phyloP scores from a whole-genome alignment of 1,140 invertebrate species.

The Trachymyrmex cornetzi region DNA sequence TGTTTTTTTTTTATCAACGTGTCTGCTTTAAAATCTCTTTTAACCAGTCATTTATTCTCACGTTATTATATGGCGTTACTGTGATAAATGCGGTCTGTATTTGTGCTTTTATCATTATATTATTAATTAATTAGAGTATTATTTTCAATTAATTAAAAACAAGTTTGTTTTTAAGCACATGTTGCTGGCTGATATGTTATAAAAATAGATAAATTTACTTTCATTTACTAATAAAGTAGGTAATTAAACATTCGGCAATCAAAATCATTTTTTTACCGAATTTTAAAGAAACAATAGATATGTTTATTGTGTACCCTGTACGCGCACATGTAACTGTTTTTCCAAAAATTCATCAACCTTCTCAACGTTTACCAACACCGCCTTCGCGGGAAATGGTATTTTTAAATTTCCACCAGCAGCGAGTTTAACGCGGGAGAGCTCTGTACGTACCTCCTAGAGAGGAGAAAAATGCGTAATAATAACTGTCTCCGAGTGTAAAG shows the following conservation, averaged over 20 bases:
- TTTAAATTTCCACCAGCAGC: constrained; percentile 54
- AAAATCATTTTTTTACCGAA: neutral
- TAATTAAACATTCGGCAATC: neutral
- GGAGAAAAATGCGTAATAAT: constrained; percentile 22
- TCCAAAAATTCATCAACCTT: constrained; percentile 3
- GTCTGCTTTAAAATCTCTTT: neutral
- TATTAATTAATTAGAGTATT: neutral
- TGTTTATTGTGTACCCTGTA: neutral
- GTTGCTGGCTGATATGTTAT: neutral
- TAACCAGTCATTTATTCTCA: neutral
- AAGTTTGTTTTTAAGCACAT: neutral
- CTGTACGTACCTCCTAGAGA: constrained; percentile 11
- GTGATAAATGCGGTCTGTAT: neutral
- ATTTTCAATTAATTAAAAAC: constrained; percentile 1
- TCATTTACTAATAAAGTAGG: neutral
- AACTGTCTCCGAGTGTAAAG: constrained; percentile 53
- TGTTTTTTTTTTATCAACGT: neutral
- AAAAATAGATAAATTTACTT: neutral
- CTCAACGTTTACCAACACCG: neutral
- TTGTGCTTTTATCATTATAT: neutral
- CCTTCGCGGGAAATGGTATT: constrained; percentile 48
- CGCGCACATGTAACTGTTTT: neutral
- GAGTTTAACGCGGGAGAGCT: neutral
- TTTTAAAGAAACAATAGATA: neutral
- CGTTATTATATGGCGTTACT: neutral